Base-by-base conservation (phyloP, 2,888 invertebrate species). In the Stenurella melanura region DNA sequence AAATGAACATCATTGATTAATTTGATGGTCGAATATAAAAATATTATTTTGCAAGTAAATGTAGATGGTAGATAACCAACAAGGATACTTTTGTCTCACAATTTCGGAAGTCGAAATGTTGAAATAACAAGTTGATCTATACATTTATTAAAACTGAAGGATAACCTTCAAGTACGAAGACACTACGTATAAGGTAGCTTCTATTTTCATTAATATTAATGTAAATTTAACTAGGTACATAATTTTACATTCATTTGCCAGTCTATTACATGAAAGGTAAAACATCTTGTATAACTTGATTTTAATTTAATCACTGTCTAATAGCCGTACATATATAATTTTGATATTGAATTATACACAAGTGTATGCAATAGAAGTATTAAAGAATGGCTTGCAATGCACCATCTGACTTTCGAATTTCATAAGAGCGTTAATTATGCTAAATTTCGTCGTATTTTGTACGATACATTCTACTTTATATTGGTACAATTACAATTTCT, bases 201-300 rank as follows among this genome's bases (percentile, higher is more conserved):
- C 50, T 50, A 50, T n/a, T 50, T 17, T 50, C 50, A 50, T 50
- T n/a, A 50, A 50, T 50, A 50, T 50, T 50, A n/a, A 50, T 50
- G 15, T 42, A 42, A 7, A 12, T 42, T 15, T 50, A n/a, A n/a
- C 50, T 50, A n/a, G 21, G 21, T 26, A 26, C 50, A n/a, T 50
- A 50, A 50, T n/a, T 50, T 50, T 50, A 50, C 50, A 50, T 3
- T n/a, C n/a, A 50, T 50, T 50, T 4, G n/a, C 50, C 6, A 50
- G 12, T 50, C 3, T n/a, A 50, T 50, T 50, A 15, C 50, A 50
- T n/a, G 50, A n/a, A 50, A 50, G n/a, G 50, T n/a, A 50, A 50
- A 50, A 50, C n/a, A 15, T 50, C n/a, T 15, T n/a, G 50, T 50
- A n/a, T 50, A 6, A 50, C 42, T 42, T 15, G 42, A 42, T 42